Evolutionary conservation across 2,113 vertebrate species (phyloP).

Genomic region (Archocentrus centrarchus): DNA sequence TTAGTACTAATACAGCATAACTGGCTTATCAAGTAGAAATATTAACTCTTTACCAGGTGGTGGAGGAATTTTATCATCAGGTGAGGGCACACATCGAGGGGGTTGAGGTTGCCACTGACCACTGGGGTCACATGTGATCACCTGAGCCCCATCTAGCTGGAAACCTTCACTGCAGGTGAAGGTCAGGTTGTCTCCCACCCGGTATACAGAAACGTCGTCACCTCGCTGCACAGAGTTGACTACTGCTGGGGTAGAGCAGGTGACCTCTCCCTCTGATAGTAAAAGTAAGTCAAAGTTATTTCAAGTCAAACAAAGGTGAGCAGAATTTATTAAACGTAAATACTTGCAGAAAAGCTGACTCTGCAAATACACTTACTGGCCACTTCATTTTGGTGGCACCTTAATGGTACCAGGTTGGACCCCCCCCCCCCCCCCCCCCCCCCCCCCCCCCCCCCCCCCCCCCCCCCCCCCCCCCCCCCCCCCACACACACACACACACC

Average conservation of each 20-base stretch:
- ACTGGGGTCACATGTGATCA: slow-evolving; percentile 49
- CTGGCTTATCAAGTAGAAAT: neutral
- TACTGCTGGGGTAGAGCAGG: slow-evolving; percentile 59
- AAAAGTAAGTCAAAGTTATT: rapidly evolving
- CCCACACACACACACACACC: too few species aligned
- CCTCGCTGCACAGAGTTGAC: slow-evolving; percentile 29
- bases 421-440: too few species aligned
- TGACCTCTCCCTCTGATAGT: slow-evolving; percentile 33
- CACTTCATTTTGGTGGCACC: neutral
- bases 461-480: too few species aligned
- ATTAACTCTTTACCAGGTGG: neutral
- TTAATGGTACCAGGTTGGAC: neutral
- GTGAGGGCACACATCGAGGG: slow-evolving; percentile 51
- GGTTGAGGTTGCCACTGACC: slow-evolving; percentile 63
- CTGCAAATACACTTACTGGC: neutral
- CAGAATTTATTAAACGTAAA: neutral
- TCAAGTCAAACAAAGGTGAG: neutral
- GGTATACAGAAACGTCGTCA: neutral
- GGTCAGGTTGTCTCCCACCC: slow-evolving; percentile 31
- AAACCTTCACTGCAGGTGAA: slow-evolving; percentile 62
- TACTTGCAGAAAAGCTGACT: neutral
- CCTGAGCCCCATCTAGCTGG: slow-evolving; percentile 47
- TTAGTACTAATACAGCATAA: neutral
- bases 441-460: too few species aligned
- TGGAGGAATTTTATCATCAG: neutral